phyloP scores from a whole-genome alignment of 2,888 invertebrate species.

The Hypolimnas misippus region DNA sequence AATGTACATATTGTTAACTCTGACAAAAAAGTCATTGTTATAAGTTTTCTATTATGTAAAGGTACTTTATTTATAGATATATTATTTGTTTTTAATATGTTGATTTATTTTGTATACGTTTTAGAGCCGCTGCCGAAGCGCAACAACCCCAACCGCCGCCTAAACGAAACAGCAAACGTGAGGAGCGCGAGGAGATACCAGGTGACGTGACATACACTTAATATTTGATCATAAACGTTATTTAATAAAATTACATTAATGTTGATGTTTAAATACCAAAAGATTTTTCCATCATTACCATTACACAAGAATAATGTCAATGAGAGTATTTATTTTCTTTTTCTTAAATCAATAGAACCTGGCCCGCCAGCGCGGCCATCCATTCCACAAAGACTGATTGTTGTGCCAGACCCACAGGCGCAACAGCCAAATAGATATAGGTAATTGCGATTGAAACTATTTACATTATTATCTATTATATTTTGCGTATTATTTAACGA shows the following conservation, averaged over 20 bases:
- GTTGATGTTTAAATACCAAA: no score
- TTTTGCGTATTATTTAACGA: no score
- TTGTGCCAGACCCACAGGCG: constrained; percentile 94
- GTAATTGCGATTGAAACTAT: constrained; percentile 50
- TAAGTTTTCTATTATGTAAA: no score
- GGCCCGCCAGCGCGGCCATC: constrained; percentile 95
- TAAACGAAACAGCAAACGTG: constrained; percentile 83
- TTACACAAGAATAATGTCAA: no score
- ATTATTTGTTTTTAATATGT: no score
- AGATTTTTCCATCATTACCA: no score
- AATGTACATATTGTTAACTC: no score
- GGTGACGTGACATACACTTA: constrained; percentile 56
- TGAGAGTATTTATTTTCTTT: no score
- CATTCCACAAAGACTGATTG: constrained; percentile 95
- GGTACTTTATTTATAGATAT: no score
- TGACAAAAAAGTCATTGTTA: no score
- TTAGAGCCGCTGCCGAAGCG: constrained; percentile 79
- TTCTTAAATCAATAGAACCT: constrained; percentile 84
- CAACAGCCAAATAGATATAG: constrained; percentile 87
- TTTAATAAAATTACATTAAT: no score
- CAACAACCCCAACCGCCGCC: constrained; percentile 85
- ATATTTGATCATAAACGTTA: no score
- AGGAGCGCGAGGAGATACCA: constrained; percentile 85
- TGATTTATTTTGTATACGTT: not conserved
- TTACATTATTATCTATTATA: not conserved